A percentile compares a stretch with the other conserved stretches of the same genome.
phyloP scores from a whole-genome alignment of 1,140 invertebrate species.

The Zaprionus inermis region DNA sequence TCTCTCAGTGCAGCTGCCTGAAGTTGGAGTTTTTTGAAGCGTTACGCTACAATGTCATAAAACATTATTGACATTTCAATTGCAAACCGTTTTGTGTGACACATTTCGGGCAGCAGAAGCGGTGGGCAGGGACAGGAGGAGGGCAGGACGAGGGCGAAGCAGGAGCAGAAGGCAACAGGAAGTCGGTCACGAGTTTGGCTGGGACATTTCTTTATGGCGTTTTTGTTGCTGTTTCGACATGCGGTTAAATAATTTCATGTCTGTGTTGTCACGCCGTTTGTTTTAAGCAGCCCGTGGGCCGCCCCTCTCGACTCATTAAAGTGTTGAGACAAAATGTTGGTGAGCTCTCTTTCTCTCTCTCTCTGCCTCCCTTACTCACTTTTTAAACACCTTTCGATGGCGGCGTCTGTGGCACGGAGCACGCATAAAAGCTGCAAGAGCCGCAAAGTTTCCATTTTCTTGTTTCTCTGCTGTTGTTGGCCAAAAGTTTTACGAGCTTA shows the following conservation, averaged over 20 bases:
- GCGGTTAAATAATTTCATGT: slow-evolving; percentile 45
- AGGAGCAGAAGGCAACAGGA: neutral
- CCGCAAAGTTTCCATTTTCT: slow-evolving; percentile 54
- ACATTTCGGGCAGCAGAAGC: slow-evolving; percentile 16
- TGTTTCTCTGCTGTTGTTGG: slow-evolving; percentile 33
- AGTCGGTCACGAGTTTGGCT: neutral
- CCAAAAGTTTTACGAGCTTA: slow-evolving; percentile 79
- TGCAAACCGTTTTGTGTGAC: slow-evolving; percentile 69
- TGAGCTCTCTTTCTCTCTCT: neutral
- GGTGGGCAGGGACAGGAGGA: neutral
- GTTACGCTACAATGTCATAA: slow-evolving; percentile 68
- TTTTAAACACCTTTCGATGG: slow-evolving; percentile 20
- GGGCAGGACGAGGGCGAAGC: neutral
- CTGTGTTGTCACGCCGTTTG: slow-evolving; percentile 45
- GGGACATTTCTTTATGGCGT: slow-evolving; percentile 21
- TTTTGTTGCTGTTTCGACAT: slow-evolving; percentile 18
- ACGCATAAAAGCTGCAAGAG: slow-evolving; percentile 73
- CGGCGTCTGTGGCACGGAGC: slow-evolving; percentile 21
- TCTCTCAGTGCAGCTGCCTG: slow-evolving; percentile 10
- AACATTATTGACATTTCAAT: slow-evolving; percentile 83
- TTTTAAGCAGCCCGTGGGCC: slow-evolving; percentile 26
- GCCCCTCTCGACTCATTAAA: slow-evolving; percentile 56
- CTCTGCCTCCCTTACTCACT: slow-evolving; percentile 28
- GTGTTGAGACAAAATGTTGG: slow-evolving; percentile 42
- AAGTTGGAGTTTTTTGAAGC: slow-evolving; percentile 25